A percentile compares a stretch with the other conserved stretches of the same genome.
Evolutionary conservation across 2,797 vertebrate genomes (phyloP).

Genomic region (Peromyscus nudipes): DNA sequence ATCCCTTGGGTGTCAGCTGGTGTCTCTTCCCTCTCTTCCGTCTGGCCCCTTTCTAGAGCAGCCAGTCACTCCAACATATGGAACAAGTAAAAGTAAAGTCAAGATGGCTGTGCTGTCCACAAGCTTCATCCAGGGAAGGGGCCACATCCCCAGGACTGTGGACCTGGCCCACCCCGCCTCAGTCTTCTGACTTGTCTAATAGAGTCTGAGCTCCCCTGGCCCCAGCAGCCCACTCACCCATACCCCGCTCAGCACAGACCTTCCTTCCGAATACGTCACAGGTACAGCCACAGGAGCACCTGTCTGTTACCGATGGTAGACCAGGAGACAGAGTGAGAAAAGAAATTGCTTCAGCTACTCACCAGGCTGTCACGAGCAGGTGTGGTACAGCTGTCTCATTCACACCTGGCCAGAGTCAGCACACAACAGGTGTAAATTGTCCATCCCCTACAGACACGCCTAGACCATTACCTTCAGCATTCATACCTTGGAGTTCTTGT

Average conservation of each 20-base stretch:
- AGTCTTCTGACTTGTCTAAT: not conserved
- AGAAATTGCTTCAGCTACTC: constrained; percentile 5
- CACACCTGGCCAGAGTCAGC: not conserved
- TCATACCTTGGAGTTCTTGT: not conserved
- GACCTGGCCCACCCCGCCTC: not conserved
- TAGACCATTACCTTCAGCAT: not conserved
- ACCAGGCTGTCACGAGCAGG: not conserved
- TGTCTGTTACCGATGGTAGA: not conserved
- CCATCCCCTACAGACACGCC: not conserved
- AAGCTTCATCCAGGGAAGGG: not conserved
- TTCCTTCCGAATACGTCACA: not conserved
- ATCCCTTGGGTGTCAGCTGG: not conserved
- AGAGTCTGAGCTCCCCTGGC: not conserved
- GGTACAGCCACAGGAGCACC: not conserved
- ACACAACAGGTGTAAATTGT: not conserved
- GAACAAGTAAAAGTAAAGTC: not conserved
- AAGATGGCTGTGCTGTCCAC: not conserved
- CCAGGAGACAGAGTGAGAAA: not conserved
- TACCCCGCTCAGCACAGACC: not conserved
- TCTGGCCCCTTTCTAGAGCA: not conserved
- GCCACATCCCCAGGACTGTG: not conserved
- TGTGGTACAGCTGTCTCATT: not conserved
- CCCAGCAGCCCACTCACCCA: not conserved
- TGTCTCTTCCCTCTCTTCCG: not conserved
- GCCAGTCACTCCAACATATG: not conserved